Evolutionary conservation across 2,797 vertebrate species (phyloP).

Genomic region (Danio kyathit): DNA sequence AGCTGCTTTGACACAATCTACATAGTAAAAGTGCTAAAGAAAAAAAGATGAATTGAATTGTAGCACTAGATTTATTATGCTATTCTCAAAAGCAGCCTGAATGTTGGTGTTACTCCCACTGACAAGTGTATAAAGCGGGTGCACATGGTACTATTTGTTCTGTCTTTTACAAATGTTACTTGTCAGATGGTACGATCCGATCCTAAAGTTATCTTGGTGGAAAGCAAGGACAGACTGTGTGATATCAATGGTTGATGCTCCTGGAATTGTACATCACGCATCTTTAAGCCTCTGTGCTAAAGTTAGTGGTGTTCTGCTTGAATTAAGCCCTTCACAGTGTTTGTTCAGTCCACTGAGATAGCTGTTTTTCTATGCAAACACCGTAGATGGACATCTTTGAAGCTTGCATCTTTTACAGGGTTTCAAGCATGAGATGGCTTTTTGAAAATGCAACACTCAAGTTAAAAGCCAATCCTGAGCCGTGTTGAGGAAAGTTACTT

Average conservation of each 20-base stretch:
- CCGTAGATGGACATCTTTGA: too few relatives aligned
- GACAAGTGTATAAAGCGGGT: background rate
- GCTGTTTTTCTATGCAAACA: too few relatives aligned
- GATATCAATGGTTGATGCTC: background rate
- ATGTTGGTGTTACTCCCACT: slow-evolving; percentile 18
- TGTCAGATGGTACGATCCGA: background rate
- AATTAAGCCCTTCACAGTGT: background rate
- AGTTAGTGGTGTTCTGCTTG: background rate
- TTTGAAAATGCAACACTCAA: too few relatives aligned
- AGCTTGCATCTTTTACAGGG: too few relatives aligned
- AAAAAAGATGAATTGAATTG: background rate
- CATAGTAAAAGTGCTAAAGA: too few relatives aligned
- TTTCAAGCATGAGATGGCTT: too few relatives aligned
- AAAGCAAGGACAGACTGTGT: background rate
- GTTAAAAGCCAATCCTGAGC: too few relatives aligned
- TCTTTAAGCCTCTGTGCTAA: background rate
- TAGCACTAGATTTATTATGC: slow-evolving; percentile 47
- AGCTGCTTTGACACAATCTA: too few relatives aligned
- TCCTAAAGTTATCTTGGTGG: background rate
- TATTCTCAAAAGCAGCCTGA: slow-evolving; percentile 46
- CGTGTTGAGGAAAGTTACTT: too few relatives aligned
- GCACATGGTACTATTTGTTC: background rate
- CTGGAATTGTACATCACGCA: background rate
- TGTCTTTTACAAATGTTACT: slow-evolving; percentile 14
- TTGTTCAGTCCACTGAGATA: too few relatives aligned